Conservation (phyloP, 35 echinoderm and acorn worm genomes). For the Nesometra sesokonis region DNA sequence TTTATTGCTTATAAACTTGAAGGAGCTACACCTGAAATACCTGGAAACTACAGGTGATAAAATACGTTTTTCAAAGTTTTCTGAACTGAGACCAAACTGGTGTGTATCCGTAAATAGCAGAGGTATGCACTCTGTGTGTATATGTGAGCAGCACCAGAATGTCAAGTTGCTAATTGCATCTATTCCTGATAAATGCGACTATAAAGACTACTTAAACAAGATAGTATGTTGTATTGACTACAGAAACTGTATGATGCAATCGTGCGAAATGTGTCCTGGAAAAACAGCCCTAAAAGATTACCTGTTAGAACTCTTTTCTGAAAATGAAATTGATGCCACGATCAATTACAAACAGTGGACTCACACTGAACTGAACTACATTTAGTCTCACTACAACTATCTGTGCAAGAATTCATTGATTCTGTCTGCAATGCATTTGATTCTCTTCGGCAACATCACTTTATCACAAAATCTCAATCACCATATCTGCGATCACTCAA, state of each 20-base stretch:
- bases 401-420: neutral
- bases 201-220: neutral
- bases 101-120: constrained; percentile 4
- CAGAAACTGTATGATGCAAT: constrained; percentile 2
- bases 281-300: neutral
- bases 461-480: constrained; percentile 10
- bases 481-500: neutral
- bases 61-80: constrained; percentile 13
- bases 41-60: neutral
- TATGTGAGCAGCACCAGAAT: neutral
- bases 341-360: no score
- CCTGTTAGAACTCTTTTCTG: neutral
- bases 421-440: neutral
- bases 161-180: neutral
- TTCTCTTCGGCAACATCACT: neutral
- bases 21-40: neutral
- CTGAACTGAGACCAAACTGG: constrained; percentile 2
- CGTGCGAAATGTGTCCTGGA: constrained; percentile 2
- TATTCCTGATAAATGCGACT: neutral
- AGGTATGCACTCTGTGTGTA: constrained; percentile 8
- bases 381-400: neutral
- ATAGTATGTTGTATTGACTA: neutral
- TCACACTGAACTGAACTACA: neutral
- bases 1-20: neutral
- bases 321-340: neutral